A percentile compares a stretch with the other conserved stretches of the same genome.
Evolutionary conservation across 2,888 invertebrate species (phyloP).

Genomic region (Cremastinae sp.): DNA sequence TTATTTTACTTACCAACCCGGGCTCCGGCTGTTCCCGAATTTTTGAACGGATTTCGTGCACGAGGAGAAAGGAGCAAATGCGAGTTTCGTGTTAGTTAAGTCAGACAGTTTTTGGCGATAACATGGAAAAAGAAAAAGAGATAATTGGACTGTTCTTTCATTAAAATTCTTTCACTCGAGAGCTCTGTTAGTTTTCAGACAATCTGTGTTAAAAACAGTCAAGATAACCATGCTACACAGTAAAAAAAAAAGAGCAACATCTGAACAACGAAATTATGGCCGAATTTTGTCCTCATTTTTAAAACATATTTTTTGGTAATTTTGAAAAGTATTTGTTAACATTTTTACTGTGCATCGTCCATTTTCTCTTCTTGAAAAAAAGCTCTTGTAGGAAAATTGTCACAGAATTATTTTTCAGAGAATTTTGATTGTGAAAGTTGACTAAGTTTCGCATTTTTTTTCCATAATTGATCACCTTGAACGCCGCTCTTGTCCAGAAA

Average conservation of each 20-base stretch:
- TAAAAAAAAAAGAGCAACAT: conserved; percentile 8
- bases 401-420: no score
- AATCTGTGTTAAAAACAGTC: conserved; percentile 75
- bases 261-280: not conserved
- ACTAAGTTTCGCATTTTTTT: not conserved
- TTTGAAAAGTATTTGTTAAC: no score
- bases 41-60: conserved; percentile 65
- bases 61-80: conserved; percentile 70
- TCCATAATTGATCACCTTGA: conserved; percentile 87
- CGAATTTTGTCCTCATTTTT: not conserved
- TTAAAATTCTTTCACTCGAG: not conserved
- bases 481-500: conserved; percentile 98
- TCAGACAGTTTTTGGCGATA: conserved; percentile 43
- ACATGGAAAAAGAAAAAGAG: conserved; percentile 16
- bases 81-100: conserved; percentile 66
- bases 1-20: conserved; percentile 80
- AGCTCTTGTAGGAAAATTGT: conserved; percentile 14
- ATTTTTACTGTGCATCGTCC: not conserved
- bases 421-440: not conserved
- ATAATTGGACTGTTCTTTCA: conserved; percentile 8
- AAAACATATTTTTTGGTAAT: not conserved
- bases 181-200: conserved; percentile 44
- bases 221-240: conserved; percentile 16
- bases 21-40: conserved; percentile 78
- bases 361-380: conserved; percentile 6